These are phyloP conservation scores for Daboia siamensis DNA, from an alignment of 2,113 vertebrate species.

Conservation along the genomic window DNA sequence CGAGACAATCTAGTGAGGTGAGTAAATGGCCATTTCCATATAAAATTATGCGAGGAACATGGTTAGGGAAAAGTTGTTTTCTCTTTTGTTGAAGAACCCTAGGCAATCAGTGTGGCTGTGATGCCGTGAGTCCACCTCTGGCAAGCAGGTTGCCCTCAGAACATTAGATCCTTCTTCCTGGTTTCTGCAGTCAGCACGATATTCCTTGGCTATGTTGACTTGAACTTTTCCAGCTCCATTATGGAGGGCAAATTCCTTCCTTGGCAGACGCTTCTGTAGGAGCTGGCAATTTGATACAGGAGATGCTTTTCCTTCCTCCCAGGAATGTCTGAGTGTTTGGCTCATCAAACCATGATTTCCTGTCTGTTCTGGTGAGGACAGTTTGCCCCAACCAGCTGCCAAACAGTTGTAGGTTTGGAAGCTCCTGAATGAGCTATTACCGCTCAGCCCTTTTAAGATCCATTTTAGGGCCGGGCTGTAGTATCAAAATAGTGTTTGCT, in stretches of 20 bases:
- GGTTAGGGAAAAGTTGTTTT: background rate
- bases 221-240: slow-evolving; percentile 12
- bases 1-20: background rate
- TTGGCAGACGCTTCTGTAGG: slow-evolving; percentile 12
- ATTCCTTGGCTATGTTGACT: background rate
- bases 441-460: background rate
- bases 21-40: background rate
- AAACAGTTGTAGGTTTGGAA: background rate
- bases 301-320: background rate
- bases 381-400: background rate
- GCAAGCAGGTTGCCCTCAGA: background rate
- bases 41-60: background rate
- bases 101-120: background rate
- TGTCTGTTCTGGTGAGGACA: background rate
- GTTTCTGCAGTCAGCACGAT: background rate
- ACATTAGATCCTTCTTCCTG: background rate
- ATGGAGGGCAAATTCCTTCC: slow-evolving; percentile 10
- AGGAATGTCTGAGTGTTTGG: background rate
- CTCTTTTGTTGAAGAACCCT: background rate
- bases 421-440: background rate
- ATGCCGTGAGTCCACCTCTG: background rate
- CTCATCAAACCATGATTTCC: background rate
- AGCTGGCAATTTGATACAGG: background rate
- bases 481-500: background rate
- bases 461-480: background rate